Percentiles rank a stretch among this genome's conserved stretches.
Evolutionary conservation across 2,888 invertebrate species (phyloP).

Genomic region (Amblyjoppa fuscipennis): DNA sequence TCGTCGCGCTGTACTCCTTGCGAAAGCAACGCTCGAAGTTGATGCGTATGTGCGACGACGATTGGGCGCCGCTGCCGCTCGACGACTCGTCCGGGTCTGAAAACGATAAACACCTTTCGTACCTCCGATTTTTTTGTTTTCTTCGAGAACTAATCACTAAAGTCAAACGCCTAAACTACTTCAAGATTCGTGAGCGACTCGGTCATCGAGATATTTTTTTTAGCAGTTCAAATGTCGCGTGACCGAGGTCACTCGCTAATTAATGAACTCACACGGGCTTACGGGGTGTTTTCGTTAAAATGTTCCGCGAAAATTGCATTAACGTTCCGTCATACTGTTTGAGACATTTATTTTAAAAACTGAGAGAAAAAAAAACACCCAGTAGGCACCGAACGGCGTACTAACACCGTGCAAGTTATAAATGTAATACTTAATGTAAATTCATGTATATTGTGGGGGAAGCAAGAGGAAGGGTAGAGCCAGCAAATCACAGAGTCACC

Average conservation of each 20-base stretch:
- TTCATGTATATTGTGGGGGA: slow-evolving; percentile 81
- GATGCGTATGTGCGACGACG: slow-evolving; percentile 83
- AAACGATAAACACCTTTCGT: slow-evolving; percentile 75
- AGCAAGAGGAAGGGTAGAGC: slow-evolving; percentile 85
- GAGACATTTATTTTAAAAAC: slow-evolving; percentile 14
- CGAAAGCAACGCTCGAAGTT: slow-evolving; percentile 86
- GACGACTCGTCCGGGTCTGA: slow-evolving; percentile 83
- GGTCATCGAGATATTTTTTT: slow-evolving; percentile 17
- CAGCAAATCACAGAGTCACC: slow-evolving; percentile 82
- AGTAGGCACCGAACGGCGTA: slow-evolving; percentile 57
- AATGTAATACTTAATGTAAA: slow-evolving; percentile 59
- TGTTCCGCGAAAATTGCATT: slow-evolving; percentile 37
- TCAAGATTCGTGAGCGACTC: neutral
- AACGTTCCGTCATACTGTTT: neutral
- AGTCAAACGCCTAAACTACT: neutral
- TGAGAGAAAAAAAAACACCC: slow-evolving; percentile 46
- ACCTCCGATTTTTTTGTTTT: slow-evolving; percentile 54
- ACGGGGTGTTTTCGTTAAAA: slow-evolving; percentile 46
- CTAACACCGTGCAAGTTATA: slow-evolving; percentile 70
- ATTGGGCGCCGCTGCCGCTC: slow-evolving; percentile 78
- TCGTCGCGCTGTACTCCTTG: slow-evolving; percentile 86
- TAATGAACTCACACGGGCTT: slow-evolving; percentile 54
- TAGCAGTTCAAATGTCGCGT: slow-evolving; percentile 3
- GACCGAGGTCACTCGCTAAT: slow-evolving; percentile 17
- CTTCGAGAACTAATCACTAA: neutral